phyloP scores from a whole-genome alignment of 2,113 vertebrate species.

The Bufo gargarizans region DNA sequence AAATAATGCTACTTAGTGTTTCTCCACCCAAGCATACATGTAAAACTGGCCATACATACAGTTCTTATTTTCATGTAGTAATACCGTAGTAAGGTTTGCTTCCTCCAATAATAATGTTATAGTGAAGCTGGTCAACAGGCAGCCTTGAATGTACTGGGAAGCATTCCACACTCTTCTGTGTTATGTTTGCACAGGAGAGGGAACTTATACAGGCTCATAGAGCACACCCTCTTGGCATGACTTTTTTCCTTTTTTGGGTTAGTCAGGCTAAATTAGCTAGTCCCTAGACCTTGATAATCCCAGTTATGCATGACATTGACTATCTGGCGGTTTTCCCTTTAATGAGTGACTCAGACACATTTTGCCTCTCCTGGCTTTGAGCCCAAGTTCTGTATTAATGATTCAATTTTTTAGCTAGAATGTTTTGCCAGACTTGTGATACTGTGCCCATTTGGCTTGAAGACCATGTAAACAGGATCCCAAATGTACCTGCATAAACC shows the following conservation, averaged over 20 bases:
- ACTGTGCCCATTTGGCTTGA: constrained; percentile 62
- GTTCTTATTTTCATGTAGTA: neutral
- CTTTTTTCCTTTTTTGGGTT: constrained; percentile 50
- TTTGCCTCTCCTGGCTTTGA: constrained; percentile 59
- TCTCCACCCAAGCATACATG: neutral
- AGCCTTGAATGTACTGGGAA: neutral
- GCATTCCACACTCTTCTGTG: neutral
- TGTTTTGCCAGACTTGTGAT: constrained; percentile 65
- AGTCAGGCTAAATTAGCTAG: constrained; percentile 26
- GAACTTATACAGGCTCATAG: neutral
- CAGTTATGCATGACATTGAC: constrained; percentile 46
- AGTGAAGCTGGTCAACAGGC: neutral
- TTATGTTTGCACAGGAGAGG: constrained; percentile 10
- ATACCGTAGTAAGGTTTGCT: neutral
- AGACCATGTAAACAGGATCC: constrained; percentile 23
- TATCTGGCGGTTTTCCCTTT: constrained; percentile 55
- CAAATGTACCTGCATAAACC: constrained; percentile 21
- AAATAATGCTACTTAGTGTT: neutral
- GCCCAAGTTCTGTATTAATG: constrained; percentile 60
- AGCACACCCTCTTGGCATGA: constrained; percentile 17
- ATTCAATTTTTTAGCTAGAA: constrained; percentile 61
- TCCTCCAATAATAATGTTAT: neutral
- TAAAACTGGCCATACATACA: neutral
- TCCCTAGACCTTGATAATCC: constrained; percentile 38
- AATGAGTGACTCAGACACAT: constrained; percentile 58